phyloP scores from a whole-genome alignment of 2,888 invertebrate genomes.

The Micoletzkya japonica region DNA sequence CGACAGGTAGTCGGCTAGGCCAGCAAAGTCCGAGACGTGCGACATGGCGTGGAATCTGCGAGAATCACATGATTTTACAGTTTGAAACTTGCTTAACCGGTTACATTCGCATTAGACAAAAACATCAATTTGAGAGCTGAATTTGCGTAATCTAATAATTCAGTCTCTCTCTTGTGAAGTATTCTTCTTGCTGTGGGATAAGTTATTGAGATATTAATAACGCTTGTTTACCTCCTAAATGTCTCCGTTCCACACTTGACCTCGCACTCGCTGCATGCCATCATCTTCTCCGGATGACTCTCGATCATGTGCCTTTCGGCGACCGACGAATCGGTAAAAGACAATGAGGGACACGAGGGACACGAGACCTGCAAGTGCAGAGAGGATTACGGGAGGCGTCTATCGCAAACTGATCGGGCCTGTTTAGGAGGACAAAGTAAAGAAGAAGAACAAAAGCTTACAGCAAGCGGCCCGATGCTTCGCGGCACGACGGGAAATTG shows the following conservation, averaged over 20 bases:
- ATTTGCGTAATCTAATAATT: not conserved
- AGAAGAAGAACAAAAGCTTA: not conserved
- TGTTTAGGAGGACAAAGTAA: not conserved
- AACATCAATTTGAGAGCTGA: not conserved
- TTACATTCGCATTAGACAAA: not conserved
- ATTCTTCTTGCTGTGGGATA: no score
- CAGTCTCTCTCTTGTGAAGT: not conserved
- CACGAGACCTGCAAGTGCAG: not conserved
- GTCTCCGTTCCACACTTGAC: not conserved
- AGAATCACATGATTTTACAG: not conserved
- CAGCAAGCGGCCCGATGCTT: not conserved
- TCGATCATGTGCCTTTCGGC: conserved; percentile 12
- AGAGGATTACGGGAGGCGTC: no score
- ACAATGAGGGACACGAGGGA: not conserved
- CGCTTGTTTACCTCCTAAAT: not conserved
- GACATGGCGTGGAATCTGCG: not conserved
- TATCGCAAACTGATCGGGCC: no score
- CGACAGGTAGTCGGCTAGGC: not conserved
- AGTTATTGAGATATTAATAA: no score
- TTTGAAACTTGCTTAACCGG: not conserved
- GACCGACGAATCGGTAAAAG: not conserved
- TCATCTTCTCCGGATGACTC: not conserved
- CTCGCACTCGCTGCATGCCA: not conserved
- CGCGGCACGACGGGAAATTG: not conserved
- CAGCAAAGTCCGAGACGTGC: not conserved